phyloP scores from a whole-genome alignment of 2,888 invertebrate species.

The Rotaria sp. region DNA sequence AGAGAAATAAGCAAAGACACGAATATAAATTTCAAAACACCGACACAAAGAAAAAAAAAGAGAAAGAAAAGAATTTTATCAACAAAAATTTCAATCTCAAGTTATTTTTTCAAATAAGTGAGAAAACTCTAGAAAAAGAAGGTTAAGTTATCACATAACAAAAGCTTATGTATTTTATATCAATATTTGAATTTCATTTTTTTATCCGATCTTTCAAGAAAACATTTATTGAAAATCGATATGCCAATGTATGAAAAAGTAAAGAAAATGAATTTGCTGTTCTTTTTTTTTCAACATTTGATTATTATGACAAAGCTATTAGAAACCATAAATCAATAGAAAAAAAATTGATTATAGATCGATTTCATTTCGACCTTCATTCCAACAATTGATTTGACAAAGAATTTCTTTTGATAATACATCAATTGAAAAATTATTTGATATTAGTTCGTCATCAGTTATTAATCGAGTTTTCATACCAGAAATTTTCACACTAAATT shows the following conservation, averaged over 20 bases:
- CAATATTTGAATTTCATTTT: background rate
- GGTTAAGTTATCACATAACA: background rate
- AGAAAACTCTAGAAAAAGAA: background rate
- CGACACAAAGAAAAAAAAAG: too few relatives aligned
- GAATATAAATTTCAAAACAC: too few relatives aligned
- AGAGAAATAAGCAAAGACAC: too few relatives aligned
- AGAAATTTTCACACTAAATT: background rate
- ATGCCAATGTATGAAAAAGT: background rate
- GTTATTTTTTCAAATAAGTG: too few relatives aligned
- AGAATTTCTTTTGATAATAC: background rate
- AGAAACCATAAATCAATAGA: too few relatives aligned
- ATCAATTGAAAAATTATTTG: background rate
- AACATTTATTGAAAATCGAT: background rate
- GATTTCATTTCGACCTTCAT: background rate
- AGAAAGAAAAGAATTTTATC: too few relatives aligned
- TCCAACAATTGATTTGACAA: background rate
- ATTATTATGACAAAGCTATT: too few relatives aligned
- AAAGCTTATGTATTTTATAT: background rate
- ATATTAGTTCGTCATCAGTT: background rate
- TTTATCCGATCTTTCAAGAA: too few relatives aligned
- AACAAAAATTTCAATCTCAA: too few relatives aligned
- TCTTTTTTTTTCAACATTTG: too few relatives aligned
- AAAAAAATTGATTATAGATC: background rate
- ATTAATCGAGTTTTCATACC: constrained; percentile 6
- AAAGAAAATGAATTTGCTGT: background rate